Evolutionary conservation across 2,113 vertebrate genomes (phyloP).

Genomic region (Salvelinus sp.): DNA sequence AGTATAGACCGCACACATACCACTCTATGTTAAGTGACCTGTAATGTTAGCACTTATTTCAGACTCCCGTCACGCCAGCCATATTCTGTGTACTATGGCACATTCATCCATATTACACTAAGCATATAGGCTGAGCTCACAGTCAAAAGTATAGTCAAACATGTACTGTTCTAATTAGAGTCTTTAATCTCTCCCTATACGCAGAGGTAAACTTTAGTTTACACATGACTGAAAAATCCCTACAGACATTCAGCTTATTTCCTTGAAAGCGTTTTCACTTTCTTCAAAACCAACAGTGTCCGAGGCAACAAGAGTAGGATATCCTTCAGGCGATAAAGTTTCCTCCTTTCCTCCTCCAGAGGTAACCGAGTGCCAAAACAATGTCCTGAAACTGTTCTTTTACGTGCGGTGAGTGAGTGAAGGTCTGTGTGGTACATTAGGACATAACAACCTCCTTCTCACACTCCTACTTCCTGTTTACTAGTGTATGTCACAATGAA

Average conservation of each 20-base stretch:
- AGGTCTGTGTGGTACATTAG: not conserved
- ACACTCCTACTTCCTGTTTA: conserved; percentile 1
- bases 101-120: not conserved
- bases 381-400: conserved; percentile 16
- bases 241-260: not conserved
- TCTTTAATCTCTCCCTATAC: not conserved
- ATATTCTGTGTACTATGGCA: not conserved
- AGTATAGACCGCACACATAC: not conserved
- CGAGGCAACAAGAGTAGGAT: conserved; percentile 33
- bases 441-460: not conserved
- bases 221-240: not conserved
- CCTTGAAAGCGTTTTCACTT: conserved; percentile 3
- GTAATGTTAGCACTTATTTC: not conserved
- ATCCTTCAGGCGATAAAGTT: conserved; percentile 26
- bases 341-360: conserved; percentile 47
- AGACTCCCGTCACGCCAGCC: not conserved
- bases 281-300: not conserved
- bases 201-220: conserved; percentile 3
- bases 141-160: not conserved
- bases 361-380: conserved; percentile 36
- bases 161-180: not conserved
- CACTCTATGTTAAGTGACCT: not conserved
- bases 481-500: not conserved
- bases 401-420: not conserved
- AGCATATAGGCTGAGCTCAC: not conserved